Percentiles rank a stretch among this genome's conserved stretches.
Conservation (phyloP, 1,140 invertebrate genomes). For the Drosophila nigromelanica region DNA sequence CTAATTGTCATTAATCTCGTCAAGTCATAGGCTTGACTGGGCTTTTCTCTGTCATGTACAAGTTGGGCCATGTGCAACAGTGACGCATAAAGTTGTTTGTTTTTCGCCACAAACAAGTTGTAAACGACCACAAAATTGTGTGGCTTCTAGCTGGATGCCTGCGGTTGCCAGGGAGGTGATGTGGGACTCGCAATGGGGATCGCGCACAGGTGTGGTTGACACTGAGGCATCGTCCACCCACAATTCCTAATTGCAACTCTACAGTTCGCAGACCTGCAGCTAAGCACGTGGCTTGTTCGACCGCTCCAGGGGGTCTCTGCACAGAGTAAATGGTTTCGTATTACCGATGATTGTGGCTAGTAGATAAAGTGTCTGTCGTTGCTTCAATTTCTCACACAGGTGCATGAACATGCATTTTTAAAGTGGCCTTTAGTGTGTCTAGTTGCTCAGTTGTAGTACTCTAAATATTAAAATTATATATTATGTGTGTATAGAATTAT, state of each 20-base stretch:
- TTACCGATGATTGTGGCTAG: slow-evolving; percentile 66
- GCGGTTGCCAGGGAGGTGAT: not conserved
- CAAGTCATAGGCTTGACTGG: slow-evolving; percentile 42
- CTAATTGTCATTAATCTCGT: slow-evolving; percentile 59
- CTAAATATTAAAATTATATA: not conserved
- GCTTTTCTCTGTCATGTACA: slow-evolving; percentile 21
- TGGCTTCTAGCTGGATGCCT: slow-evolving; percentile 55
- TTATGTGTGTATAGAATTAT: not conserved
- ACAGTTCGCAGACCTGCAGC: slow-evolving; percentile 31
- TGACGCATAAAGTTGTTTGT: slow-evolving; percentile 51
- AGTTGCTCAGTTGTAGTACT: not conserved
- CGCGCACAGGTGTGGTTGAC: slow-evolving; percentile 15
- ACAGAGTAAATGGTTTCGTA: slow-evolving; percentile 31
- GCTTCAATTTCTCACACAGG: slow-evolving; percentile 36
- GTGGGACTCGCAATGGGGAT: slow-evolving; percentile 19
- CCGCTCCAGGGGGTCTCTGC: slow-evolving; percentile 1
- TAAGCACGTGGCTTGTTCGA: slow-evolving; percentile 23
- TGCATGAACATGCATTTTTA: not conserved
- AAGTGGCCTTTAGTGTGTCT: not conserved
- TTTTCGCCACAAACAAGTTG: slow-evolving; percentile 34
- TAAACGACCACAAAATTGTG: slow-evolving; percentile 63
- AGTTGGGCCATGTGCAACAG: slow-evolving; percentile 14
- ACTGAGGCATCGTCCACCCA: slow-evolving; percentile 16
- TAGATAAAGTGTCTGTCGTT: slow-evolving; percentile 59
- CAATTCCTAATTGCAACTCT: slow-evolving; percentile 35